These are phyloP conservation scores for Dendrocincla tyrannina DNA, from an alignment of 2,797 vertebrate species.

Conservation along the genomic window DNA sequence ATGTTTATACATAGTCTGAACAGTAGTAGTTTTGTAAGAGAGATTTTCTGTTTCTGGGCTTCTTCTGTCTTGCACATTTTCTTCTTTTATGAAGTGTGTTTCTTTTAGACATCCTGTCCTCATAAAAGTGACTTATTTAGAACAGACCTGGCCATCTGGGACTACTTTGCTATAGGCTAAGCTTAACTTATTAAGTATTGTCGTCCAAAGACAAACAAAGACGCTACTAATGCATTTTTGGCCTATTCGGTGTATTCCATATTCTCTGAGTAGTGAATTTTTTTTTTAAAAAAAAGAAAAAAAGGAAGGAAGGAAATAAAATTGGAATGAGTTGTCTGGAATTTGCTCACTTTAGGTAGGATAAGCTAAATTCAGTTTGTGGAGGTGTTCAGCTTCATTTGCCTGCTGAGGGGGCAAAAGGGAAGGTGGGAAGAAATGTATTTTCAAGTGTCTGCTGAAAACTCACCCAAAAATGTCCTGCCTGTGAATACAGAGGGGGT, in stretches of 20 bases:
- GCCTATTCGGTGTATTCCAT: background rate
- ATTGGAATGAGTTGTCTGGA: background rate
- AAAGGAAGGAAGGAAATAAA: background rate
- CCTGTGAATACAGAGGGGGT: background rate
- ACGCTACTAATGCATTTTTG: background rate
- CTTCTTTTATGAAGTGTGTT: slow-evolving; percentile 46
- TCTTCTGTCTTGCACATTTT: slow-evolving; percentile 50
- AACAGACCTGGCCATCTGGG: slow-evolving; percentile 45
- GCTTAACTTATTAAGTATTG: slow-evolving; percentile 27
- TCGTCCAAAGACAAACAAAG: slow-evolving; percentile 42
- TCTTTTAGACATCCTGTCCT: slow-evolving; percentile 39
- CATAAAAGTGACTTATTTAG: slow-evolving; percentile 50
- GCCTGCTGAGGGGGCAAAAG: background rate
- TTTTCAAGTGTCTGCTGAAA: background rate
- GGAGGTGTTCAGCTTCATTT: background rate
- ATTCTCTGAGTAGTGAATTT: background rate
- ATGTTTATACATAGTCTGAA: slow-evolving; percentile 22
- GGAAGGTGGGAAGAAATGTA: accelerated
- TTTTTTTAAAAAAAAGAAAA: background rate
- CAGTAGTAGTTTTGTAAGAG: slow-evolving; percentile 20
- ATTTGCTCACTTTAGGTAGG: background rate
- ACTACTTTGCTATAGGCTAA: slow-evolving; percentile 13
- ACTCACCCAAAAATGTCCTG: background rate
- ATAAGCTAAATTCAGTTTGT: background rate
- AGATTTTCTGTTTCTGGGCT: slow-evolving; percentile 27